Evolutionary conservation across 1,140 invertebrate genomes (phyloP).

Genomic region (Ceratitis capitata): DNA sequence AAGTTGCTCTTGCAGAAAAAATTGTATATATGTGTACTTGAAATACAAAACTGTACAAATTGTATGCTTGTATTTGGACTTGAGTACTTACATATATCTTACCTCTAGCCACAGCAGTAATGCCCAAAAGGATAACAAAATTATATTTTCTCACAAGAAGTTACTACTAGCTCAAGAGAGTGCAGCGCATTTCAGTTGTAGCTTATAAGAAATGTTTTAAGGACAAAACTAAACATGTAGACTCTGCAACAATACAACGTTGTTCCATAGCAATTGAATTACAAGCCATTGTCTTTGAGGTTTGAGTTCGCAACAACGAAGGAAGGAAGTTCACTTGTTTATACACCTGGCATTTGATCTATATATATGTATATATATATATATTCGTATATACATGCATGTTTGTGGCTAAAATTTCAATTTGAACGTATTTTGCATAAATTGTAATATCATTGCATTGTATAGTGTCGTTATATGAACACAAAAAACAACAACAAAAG

Average conservation of each 20-base stretch:
- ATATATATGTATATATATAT: too few species aligned
- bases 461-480: not conserved
- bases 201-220: not conserved
- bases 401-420: conserved; percentile 9
- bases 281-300: not conserved
- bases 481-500: not conserved
- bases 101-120: too few species aligned
- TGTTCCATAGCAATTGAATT: not conserved
- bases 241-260: not conserved
- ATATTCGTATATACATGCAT: not conserved
- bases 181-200: not conserved
- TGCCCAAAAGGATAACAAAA: not conserved
- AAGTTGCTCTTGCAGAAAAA: too few species aligned
- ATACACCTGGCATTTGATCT: not conserved
- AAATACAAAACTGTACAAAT: not conserved
- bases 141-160: not conserved
- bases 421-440: conserved; percentile 38
- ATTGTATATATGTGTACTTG: too few species aligned
- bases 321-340: not conserved
- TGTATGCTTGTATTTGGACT: not conserved
- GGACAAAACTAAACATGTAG: not conserved
- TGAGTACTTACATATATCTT: too few species aligned
- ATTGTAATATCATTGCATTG: conserved; percentile 30
- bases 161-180: not conserved
- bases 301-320: too few species aligned